Conservation (phyloP, 2,888 invertebrate genomes). For the Diogma glabrata region DNA sequence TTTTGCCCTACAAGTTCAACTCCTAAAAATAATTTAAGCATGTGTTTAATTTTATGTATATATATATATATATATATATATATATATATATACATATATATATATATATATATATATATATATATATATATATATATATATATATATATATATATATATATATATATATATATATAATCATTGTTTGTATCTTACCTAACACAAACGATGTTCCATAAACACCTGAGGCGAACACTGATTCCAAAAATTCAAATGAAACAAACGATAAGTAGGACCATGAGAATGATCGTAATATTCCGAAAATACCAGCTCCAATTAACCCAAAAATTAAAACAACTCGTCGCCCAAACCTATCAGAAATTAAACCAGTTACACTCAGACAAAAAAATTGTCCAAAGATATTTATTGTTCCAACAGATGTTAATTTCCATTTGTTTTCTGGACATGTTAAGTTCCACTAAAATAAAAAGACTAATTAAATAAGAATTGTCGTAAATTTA, state of each 20-base stretch:
- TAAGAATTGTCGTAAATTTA: no score
- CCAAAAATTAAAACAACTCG: constrained; percentile 1
- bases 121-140: no score
- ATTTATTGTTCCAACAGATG: not conserved
- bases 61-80: no score
- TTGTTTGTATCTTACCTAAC: constrained; percentile 25
- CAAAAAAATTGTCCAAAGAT: not conserved
- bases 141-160: no score
- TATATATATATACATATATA: no score
- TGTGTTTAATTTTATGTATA: no score
- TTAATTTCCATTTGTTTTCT: constrained; percentile 1
- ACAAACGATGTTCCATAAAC: constrained; percentile 34
- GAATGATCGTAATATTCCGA: constrained; percentile 1
- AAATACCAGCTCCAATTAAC: not conserved
- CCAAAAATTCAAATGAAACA: constrained; percentile 2
- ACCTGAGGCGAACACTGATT: not conserved
- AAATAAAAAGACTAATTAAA: not conserved
- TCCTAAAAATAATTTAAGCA: constrained; percentile 24
- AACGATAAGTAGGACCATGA: constrained; percentile 1
- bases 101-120: no score
- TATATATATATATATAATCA: not conserved
- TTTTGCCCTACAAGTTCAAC: not conserved
- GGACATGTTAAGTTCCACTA: not conserved
- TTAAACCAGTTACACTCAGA: not conserved
- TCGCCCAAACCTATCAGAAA: not conserved